Percentiles rank a stretch among this genome's conserved stretches.
These are phyloP conservation scores for Virgularia gustaviana DNA, from an alignment of 92 coral and sea anemone genomes.

Conservation along the genomic window DNA sequence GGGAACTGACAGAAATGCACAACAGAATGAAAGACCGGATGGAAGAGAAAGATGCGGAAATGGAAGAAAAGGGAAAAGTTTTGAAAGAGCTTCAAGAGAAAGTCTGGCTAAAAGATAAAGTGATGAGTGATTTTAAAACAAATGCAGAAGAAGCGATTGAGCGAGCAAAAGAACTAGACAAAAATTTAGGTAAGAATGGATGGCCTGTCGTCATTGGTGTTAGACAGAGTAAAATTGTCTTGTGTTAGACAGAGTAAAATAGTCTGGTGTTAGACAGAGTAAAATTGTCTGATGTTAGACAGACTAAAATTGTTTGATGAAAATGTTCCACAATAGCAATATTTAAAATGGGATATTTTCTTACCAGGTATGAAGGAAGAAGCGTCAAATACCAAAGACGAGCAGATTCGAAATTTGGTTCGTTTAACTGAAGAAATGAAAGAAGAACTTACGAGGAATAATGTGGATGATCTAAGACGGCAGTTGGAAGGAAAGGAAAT, in stretches of 20 bases:
- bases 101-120: constrained; percentile 45
- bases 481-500: constrained; percentile 29
- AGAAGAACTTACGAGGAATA: background rate
- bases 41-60: constrained; percentile 47
- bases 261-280: no score
- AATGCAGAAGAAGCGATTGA: constrained; percentile 45
- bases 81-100: constrained; percentile 26
- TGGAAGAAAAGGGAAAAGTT: constrained; percentile 31
- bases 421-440: constrained; percentile 9
- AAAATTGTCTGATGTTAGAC: no score
- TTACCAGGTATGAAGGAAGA: no score
- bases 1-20: constrained; percentile 44
- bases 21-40: constrained; percentile 43
- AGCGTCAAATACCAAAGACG: background rate
- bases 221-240: no score
- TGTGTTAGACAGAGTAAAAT: no score
- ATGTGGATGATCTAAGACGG: constrained; percentile 30
- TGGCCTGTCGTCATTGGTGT: background rate
- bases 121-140: constrained; percentile 33
- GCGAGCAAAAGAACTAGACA: constrained; percentile 38
- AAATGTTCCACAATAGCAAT: constrained; percentile 6
- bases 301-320: background rate
- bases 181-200: constrained; percentile 35
- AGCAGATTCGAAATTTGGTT: background rate
- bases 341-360: constrained; percentile 3